These are phyloP conservation scores for Oplegnathus fasciatus DNA, from an alignment of 2,113 vertebrate genomes.

Conservation along the genomic window DNA sequence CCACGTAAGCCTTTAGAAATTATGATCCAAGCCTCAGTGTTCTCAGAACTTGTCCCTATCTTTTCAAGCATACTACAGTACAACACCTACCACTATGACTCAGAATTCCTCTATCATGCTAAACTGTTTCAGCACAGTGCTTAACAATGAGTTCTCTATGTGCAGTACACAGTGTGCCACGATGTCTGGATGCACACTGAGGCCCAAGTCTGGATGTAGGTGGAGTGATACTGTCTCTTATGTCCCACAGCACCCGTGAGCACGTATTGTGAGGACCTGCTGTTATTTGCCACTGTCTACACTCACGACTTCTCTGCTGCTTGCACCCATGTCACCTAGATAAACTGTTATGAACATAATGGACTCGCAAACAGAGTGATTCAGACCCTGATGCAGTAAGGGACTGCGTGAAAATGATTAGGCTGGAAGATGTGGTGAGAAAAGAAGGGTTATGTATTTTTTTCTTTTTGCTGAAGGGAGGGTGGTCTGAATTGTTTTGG, in stretches of 20 bases:
- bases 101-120: slow-evolving; percentile 62
- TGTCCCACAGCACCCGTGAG: slow-evolving; percentile 36
- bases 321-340: background rate
- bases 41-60: slow-evolving; percentile 59
- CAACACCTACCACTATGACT: slow-evolving; percentile 77
- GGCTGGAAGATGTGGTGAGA: background rate
- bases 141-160: slow-evolving; percentile 68
- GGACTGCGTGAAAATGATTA: background rate
- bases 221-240: slow-evolving; percentile 54
- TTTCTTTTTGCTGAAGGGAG: background rate
- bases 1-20: slow-evolving; percentile 58
- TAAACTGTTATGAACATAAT: slow-evolving; percentile 26
- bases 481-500: background rate
- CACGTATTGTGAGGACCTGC: slow-evolving; percentile 24
- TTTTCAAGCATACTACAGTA: slow-evolving; percentile 62
- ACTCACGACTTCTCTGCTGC: slow-evolving; percentile 24
- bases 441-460: background rate
- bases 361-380: slow-evolving; percentile 12
- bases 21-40: slow-evolving; percentile 56
- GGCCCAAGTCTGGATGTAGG: slow-evolving; percentile 57
- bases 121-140: slow-evolving; percentile 54
- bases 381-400: background rate
- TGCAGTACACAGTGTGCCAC: slow-evolving; percentile 48
- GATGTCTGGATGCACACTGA: slow-evolving; percentile 53
- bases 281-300: slow-evolving; percentile 36